Evolutionary conservation across 2,113 vertebrate genomes (phyloP).

Genomic region (Seriola dumerili): DNA sequence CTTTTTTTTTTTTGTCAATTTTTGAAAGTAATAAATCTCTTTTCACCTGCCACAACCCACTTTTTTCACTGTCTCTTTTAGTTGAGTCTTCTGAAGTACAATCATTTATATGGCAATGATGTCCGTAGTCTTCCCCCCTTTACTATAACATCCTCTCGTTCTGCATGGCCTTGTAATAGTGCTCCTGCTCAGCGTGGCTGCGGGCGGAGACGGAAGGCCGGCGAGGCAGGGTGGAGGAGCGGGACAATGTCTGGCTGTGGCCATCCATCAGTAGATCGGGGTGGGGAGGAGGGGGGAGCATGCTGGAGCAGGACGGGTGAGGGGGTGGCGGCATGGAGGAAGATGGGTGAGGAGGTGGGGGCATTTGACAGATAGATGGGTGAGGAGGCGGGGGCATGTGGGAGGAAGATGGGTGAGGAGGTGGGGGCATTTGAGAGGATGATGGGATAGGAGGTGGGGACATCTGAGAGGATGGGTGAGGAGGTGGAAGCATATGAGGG

Average conservation of each 20-base stretch:
- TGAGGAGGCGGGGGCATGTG: conserved; percentile 56
- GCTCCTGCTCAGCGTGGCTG: conserved; percentile 81
- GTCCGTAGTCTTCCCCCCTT: neutral
- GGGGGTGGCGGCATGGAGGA: conserved; percentile 53
- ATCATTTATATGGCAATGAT: conserved; percentile 16
- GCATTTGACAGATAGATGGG: conserved; percentile 21
- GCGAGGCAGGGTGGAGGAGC: conserved; percentile 88
- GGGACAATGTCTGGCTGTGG: conserved; percentile 80
- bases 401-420: conserved; percentile 29
- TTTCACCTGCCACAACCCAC: conserved; percentile 22
- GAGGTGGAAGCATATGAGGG: conserved; percentile 66
- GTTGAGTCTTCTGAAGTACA: conserved; percentile 28
- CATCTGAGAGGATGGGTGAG: conserved; percentile 59
- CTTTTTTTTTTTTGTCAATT: conserved; percentile 30
- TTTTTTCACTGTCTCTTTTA: conserved; percentile 40
- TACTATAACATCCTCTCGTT: conserved; percentile 81
- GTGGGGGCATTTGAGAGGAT: conserved; percentile 49
- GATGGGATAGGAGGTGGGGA: conserved; percentile 31
- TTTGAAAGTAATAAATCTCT: conserved; percentile 42
- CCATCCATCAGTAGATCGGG: conserved; percentile 87
- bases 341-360: conserved; percentile 42
- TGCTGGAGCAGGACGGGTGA: conserved; percentile 73
- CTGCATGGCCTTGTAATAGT: conserved; percentile 83
- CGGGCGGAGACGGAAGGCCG: conserved; percentile 80
- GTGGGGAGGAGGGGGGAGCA: conserved; percentile 83